phyloP scores from a whole-genome alignment of 2,888 invertebrate species.

The Ryuthela nishihirai region DNA sequence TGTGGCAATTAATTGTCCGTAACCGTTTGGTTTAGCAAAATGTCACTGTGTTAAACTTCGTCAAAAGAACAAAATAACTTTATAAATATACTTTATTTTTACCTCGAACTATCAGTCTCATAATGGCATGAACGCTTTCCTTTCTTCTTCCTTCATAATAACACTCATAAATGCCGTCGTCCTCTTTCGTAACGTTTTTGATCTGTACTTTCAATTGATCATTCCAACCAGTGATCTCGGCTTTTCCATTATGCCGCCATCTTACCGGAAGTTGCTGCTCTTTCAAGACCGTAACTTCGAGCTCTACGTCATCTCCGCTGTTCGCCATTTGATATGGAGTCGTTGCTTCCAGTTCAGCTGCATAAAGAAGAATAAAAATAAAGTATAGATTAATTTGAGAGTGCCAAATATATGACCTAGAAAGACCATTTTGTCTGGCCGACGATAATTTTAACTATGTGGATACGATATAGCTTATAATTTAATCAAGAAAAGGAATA shows the following conservation, averaged over 20 bases:
- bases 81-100: background rate
- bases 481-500: too few species aligned
- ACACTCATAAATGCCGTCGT: conserved; percentile 37
- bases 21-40: too few species aligned
- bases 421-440: too few species aligned
- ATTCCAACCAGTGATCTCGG: conserved; percentile 8
- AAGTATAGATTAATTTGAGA: too few species aligned
- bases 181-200: conserved; percentile 1
- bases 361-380: background rate
- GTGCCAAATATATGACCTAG: too few species aligned
- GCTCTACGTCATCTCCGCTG: conserved; percentile 8
- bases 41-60: too few species aligned
- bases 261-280: conserved; percentile 6
- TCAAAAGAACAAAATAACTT: too few species aligned
- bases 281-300: conserved; percentile 19
- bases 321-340: conserved; percentile 14
- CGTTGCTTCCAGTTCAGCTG: conserved; percentile 29
- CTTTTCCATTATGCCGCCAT: conserved; percentile 30
- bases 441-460: too few species aligned
- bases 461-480: too few species aligned
- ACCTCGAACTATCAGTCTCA: conserved; percentile 36
- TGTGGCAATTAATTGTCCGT: too few species aligned
- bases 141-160: conserved; percentile 33
- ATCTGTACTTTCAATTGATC: conserved; percentile 12
- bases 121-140: conserved; percentile 30